phyloP scores from a whole-genome alignment of 2,797 vertebrate species.

The Syndactyla subalaris region DNA sequence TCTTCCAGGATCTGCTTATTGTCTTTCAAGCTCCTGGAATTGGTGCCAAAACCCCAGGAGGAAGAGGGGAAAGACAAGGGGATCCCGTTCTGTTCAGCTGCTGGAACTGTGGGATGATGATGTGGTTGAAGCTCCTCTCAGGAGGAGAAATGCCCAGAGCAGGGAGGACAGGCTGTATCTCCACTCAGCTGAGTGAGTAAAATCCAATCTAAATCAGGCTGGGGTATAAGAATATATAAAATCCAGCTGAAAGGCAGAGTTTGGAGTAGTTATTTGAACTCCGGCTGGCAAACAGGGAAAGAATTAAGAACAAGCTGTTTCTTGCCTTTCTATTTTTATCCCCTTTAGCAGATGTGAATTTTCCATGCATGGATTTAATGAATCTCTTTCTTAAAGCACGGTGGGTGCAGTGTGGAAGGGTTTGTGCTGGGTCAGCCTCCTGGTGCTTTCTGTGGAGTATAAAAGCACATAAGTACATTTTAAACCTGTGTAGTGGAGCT shows the following conservation, averaged over 20 bases:
- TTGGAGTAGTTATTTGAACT: not conserved
- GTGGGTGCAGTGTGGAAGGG: not conserved
- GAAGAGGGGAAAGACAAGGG: not conserved
- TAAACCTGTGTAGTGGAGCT: not conserved
- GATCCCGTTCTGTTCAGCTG: not conserved
- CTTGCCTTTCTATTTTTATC: slow-evolving; percentile 12
- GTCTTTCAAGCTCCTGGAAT: slow-evolving; percentile 38
- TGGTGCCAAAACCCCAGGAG: not conserved
- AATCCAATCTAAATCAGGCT: not conserved
- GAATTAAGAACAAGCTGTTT: not conserved
- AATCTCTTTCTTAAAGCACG: not conserved
- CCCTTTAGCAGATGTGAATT: not conserved
- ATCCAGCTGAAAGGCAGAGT: not conserved
- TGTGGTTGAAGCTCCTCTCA: slow-evolving; percentile 19
- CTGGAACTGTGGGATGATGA: slow-evolving; percentile 20
- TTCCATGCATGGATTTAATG: not conserved
- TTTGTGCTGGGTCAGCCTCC: not conserved
- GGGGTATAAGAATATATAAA: not conserved
- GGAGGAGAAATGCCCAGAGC: not conserved
- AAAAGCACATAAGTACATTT: not conserved
- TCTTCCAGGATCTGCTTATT: slow-evolving; percentile 51
- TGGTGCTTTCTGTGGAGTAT: not conserved
- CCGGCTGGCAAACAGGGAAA: not conserved
- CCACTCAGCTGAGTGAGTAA: not conserved
- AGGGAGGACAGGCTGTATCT: not conserved